Conservation (phyloP, 2,797 vertebrate species). For the Phoebastria nigripes region DNA sequence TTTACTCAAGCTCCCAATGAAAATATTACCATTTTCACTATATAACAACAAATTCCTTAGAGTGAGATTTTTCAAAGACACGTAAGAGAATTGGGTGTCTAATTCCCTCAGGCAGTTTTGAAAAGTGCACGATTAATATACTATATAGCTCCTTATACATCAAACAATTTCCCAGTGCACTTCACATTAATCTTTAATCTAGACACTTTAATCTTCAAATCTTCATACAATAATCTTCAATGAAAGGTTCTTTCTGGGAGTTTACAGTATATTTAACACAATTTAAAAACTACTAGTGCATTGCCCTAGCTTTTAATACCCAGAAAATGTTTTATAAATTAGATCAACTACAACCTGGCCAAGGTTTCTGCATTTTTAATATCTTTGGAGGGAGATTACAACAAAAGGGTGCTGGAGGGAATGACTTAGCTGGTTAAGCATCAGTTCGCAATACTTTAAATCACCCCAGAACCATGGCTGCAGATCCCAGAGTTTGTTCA, state of each 20-base stretch:
- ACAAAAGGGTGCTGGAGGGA: slow-evolving; percentile 27
- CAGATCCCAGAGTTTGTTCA: slow-evolving; percentile 1
- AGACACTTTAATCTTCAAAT: slow-evolving; percentile 57
- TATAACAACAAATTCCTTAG: slow-evolving; percentile 4
- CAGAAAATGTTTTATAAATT: slow-evolving; percentile 54
- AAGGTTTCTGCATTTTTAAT: slow-evolving; percentile 53
- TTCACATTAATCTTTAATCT: slow-evolving; percentile 65
- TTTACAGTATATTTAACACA: slow-evolving; percentile 56
- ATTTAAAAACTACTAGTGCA: slow-evolving; percentile 39
- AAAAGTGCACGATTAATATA: slow-evolving; percentile 35
- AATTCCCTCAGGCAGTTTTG: slow-evolving; percentile 27
- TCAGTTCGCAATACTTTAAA: neutral
- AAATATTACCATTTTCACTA: slow-evolving; percentile 1
- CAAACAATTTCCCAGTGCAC: slow-evolving; percentile 41
- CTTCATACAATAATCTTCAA: slow-evolving; percentile 43
- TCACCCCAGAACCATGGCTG: neutral
- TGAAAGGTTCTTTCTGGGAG: slow-evolving; percentile 32
- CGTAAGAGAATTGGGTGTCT: slow-evolving; percentile 5
- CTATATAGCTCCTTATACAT: slow-evolving; percentile 37
- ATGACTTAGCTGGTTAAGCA: slow-evolving; percentile 18
- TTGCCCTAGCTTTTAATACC: slow-evolving; percentile 30
- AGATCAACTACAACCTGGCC: slow-evolving; percentile 44
- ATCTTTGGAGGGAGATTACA: slow-evolving; percentile 32
- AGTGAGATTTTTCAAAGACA: slow-evolving; percentile 41
- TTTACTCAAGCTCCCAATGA: neutral